These are phyloP conservation scores for Zaprionus capensis DNA, from an alignment of 1,140 invertebrate species.

Conservation along the genomic window DNA sequence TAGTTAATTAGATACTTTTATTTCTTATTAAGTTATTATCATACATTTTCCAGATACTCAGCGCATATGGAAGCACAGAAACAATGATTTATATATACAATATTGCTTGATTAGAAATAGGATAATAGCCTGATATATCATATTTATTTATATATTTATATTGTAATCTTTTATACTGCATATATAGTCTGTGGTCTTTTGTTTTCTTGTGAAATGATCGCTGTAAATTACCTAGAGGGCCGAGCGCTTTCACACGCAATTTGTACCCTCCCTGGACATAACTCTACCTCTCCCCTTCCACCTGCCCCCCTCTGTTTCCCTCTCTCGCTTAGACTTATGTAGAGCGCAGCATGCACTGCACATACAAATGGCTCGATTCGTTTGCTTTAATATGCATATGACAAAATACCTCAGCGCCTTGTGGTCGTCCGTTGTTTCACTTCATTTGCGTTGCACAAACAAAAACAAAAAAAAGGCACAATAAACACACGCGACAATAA, in stretches of 20 bases:
- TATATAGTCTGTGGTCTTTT: background rate
- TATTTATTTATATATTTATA: too few relatives aligned
- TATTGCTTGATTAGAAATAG: too few relatives aligned
- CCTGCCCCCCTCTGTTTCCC: background rate
- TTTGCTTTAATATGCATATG: conserved; percentile 38
- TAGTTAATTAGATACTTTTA: too few relatives aligned
- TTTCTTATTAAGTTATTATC: too few relatives aligned
- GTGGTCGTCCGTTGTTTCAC: conserved; percentile 16
- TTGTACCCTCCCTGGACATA: background rate
- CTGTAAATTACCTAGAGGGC: background rate
- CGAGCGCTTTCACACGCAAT: background rate
- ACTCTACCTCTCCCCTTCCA: too few relatives aligned
- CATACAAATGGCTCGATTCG: conserved; percentile 41
- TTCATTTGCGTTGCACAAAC: conserved; percentile 32
- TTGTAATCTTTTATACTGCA: too few relatives aligned
- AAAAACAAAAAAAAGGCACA: conserved; percentile 34
- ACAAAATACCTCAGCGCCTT: conserved; percentile 31
- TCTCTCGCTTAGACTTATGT: background rate
- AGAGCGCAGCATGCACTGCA: conserved; percentile 9
- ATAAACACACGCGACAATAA: conserved; percentile 14
- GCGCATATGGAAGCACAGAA: too few relatives aligned
- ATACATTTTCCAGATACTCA: too few relatives aligned
- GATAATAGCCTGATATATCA: too few relatives aligned
- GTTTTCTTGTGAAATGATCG: background rate
- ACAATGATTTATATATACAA: too few relatives aligned